phyloP scores from a whole-genome alignment of 2,797 vertebrate genomes.

The Xiphorhynchus erythropygius region DNA sequence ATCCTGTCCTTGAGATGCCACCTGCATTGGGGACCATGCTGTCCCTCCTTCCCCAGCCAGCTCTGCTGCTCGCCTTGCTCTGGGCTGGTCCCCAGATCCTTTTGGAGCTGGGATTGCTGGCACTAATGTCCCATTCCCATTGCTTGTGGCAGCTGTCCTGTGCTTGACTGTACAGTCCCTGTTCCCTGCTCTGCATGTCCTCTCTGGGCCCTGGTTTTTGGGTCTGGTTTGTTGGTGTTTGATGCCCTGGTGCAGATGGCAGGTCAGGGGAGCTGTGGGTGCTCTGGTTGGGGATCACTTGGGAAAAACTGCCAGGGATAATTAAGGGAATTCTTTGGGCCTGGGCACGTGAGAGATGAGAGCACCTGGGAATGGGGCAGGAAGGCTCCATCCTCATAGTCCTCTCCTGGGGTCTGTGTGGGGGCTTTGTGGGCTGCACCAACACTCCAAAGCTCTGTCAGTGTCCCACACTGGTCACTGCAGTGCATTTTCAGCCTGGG shows the following conservation, averaged over 20 bases:
- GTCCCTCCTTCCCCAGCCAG: not conserved
- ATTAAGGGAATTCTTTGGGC: not conserved
- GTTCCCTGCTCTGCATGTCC: not conserved
- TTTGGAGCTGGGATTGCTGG: not conserved
- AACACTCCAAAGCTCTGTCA: not conserved
- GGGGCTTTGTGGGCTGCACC: accelerated
- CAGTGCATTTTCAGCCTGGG: not conserved
- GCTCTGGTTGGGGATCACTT: accelerated
- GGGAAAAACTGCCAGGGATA: not conserved
- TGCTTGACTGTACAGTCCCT: not conserved
- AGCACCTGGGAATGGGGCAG: not conserved
- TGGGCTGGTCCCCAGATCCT: not conserved
- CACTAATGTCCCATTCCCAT: not conserved
- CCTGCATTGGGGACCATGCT: accelerated
- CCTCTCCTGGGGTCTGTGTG: not conserved
- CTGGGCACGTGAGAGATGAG: accelerated
- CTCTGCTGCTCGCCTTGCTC: not conserved
- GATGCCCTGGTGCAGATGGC: not conserved
- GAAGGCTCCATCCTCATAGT: not conserved
- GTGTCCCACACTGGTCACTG: accelerated
- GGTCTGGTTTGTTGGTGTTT: not conserved
- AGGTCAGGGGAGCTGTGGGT: accelerated
- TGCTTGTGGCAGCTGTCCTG: not conserved
- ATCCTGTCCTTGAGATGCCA: not conserved
- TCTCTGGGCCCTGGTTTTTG: not conserved